Base-by-base conservation (phyloP, 1,140 invertebrate genomes). In the Micrasema minimum region DNA sequence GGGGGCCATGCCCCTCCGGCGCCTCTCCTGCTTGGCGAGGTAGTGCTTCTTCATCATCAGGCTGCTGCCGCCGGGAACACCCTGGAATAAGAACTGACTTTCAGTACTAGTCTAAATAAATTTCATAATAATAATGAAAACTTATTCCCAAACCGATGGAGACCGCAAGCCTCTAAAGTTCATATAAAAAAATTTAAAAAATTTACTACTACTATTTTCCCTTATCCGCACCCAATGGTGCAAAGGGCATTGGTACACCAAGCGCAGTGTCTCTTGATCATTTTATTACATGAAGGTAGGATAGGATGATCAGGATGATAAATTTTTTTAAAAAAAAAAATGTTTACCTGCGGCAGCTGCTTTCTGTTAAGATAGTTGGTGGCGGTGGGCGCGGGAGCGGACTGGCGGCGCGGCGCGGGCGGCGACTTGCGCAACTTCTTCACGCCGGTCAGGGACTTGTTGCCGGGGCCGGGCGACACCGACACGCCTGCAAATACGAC, bases 41-140 rank as follows among this genome's bases (percentile, higher is more conserved):
- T 82, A 85, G 75, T 85, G 83, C 66, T 85, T 85, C 38, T 82
- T 78, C 82, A 83, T 83, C 83, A 85, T 83, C 66, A 85, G 78
- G 0, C 81, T 77, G 38, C 66, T 70, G 38, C 71, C 73, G 16
- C 69, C 61, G 1, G 70, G 48, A n/a, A 72, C 53, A 23, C 64
- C 57, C 70, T 75, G 50, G 20, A 57, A 57, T 31, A 14, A 14
- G 20, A 6, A 11, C 12, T n/a, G 2, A 43, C 22, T 18, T 51
- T 51, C 14, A 51, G n/a, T n/a, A n/a, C n/a, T n/a, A n/a, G n/a
- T n/a, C n/a, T n/a, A n/a, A n/a, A n/a, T n/a, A n/a, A n/a, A n/a
- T n/a, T n/a, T n/a, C n/a, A n/a, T n/a, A n/a, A n/a, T n/a, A n/a
- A n/a, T n/a, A n/a, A n/a, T n/a, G n/a, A n/a, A n/a, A n/a, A n/a